A percentile compares a stretch with the other conserved stretches of the same genome.
Evolutionary conservation across 2,888 invertebrate species (phyloP).

Genomic region (Cordylochernes scorpioides): DNA sequence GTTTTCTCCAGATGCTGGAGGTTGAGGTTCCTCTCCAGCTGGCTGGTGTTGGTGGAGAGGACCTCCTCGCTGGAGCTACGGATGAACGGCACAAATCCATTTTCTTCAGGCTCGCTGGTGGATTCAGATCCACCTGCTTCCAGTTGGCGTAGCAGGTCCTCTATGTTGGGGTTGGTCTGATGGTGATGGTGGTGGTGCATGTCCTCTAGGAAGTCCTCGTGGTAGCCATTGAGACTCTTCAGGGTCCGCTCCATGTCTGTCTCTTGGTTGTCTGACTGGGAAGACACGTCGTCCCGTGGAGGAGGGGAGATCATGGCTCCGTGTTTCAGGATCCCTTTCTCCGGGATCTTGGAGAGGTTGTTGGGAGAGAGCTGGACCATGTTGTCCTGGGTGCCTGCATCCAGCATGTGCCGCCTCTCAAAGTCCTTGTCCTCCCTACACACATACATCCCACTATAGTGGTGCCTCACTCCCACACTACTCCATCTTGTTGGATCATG

Average conservation of each 20-base stretch:
- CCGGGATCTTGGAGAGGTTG: slow-evolving; percentile 45
- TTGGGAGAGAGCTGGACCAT: slow-evolving; percentile 46
- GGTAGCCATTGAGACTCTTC: slow-evolving; percentile 70
- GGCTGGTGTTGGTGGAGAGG: slow-evolving; percentile 12
- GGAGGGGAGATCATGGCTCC: no score
- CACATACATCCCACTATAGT: no score
- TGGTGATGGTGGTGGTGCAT: no score
- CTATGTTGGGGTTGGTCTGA: no score
- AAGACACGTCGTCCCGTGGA: slow-evolving; percentile 27
- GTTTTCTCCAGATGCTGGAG: slow-evolving; percentile 13
- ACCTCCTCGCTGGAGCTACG: slow-evolving; percentile 17
- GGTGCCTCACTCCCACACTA: no score
- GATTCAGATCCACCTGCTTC: no score
- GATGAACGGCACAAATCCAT: slow-evolving; percentile 13
- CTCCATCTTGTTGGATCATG: no score
- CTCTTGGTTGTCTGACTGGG: slow-evolving; percentile 35
- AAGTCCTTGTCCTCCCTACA: no score
- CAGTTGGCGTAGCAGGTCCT: slow-evolving; percentile 46
- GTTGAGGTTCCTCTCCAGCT: slow-evolving; percentile 14
- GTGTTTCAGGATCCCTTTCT: slow-evolving; percentile 62
- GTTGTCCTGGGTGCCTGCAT: no score
- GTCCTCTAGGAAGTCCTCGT: slow-evolving; percentile 71
- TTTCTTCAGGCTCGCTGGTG: no score
- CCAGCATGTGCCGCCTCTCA: no score
- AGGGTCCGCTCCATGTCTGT: slow-evolving; percentile 40